Conservation (phyloP, 2,113 vertebrate genomes). For the Platanista minor region DNA sequence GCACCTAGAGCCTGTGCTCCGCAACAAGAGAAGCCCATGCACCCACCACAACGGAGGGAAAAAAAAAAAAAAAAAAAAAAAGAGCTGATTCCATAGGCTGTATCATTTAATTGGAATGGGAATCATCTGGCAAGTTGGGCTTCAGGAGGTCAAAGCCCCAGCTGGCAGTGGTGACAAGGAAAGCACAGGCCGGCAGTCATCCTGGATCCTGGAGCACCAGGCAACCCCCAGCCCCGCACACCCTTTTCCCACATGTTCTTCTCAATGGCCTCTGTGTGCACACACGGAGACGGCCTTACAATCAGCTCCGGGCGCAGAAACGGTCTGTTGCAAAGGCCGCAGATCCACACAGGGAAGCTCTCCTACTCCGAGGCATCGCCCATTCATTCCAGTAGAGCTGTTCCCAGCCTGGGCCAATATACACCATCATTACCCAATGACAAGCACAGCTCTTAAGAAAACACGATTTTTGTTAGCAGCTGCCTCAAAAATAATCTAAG, state of each 20-base stretch:
- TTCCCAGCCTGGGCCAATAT: background rate
- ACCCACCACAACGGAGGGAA: too few relatives aligned
- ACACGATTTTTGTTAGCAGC: conserved; percentile 53
- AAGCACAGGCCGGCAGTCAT: background rate
- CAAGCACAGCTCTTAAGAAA: conserved; percentile 40
- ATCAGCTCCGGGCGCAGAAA: background rate
- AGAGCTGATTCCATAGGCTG: background rate
- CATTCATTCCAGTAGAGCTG: background rate
- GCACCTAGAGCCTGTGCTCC: too few relatives aligned
- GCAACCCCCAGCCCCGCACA: background rate
- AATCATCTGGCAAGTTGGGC: background rate
- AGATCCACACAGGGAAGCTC: background rate
- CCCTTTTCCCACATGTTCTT: background rate
- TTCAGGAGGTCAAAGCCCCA: background rate
- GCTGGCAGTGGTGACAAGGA: background rate
- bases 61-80: too few relatives aligned
- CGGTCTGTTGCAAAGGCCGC: background rate
- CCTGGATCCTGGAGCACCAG: background rate
- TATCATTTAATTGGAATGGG: background rate
- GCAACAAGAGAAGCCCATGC: too few relatives aligned
- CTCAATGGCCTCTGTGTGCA: background rate
- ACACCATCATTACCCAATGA: background rate
- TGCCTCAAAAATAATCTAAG: conserved; percentile 51
- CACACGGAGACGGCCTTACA: background rate
- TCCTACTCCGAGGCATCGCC: background rate